Conservation (phyloP, 2,797 vertebrate genomes). For the Hypotaenidia philippensis region DNA sequence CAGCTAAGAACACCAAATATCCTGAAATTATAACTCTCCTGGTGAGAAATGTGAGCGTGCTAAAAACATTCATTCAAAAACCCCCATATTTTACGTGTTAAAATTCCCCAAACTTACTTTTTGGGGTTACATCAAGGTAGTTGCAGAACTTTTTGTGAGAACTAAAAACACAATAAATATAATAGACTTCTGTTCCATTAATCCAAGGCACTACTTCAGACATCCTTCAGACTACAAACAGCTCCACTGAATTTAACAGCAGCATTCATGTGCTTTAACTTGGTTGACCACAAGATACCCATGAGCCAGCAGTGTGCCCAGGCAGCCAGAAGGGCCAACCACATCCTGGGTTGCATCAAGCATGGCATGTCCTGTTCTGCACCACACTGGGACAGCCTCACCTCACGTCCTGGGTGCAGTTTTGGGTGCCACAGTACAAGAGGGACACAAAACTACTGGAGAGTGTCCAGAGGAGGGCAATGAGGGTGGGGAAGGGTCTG, state of each 20-base stretch:
- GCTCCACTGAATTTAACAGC: not conserved
- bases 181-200: not conserved
- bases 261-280: not conserved
- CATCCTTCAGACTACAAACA: not conserved
- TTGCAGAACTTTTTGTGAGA: not conserved
- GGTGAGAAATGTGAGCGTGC: not conserved
- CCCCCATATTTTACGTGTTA: not conserved
- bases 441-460: too few species aligned
- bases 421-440: too few species aligned
- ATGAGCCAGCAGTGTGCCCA: too few species aligned
- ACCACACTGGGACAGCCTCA: too few species aligned
- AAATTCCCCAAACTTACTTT: not conserved
- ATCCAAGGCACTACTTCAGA: not conserved
- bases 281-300: too few species aligned
- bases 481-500: too few species aligned
- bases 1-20: not conserved
- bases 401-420: too few species aligned
- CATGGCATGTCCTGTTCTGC: too few species aligned
- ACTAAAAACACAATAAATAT: not conserved
- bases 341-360: too few species aligned
- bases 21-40: not conserved
- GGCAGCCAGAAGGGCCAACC: too few species aligned
- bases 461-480: too few species aligned
- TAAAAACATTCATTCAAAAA: not conserved
- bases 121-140: not conserved